Evolutionary conservation across 2,113 vertebrate species (phyloP).

Genomic region (Ammospiza caudacuta): DNA sequence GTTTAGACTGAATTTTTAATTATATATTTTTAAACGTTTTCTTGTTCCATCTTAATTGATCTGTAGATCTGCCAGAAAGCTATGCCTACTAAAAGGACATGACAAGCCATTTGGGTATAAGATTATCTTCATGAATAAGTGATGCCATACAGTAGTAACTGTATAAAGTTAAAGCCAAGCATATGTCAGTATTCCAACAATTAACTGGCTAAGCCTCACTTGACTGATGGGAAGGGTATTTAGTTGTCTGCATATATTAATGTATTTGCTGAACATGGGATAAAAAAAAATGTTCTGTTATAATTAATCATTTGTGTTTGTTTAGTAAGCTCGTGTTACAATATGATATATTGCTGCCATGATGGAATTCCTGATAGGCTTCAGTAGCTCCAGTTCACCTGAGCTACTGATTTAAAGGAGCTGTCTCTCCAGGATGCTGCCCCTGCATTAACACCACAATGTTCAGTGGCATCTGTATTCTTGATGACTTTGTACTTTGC

Average conservation of each 20-base stretch:
- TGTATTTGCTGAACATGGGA: background rate
- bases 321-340: background rate
- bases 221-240: background rate
- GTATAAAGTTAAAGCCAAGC: background rate
- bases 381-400: background rate
- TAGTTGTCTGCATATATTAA: background rate
- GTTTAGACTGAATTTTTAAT: background rate
- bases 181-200: background rate
- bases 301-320: background rate
- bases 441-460: background rate
- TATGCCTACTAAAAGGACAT: background rate
- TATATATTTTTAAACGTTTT: background rate
- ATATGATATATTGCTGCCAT: background rate
- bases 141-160: background rate
- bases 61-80: background rate
- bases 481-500: background rate
- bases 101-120: background rate
- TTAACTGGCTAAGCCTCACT: background rate
- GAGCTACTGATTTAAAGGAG: background rate
- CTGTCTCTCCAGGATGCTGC: background rate
- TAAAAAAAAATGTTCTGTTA: background rate
- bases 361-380: background rate
- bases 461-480: background rate
- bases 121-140: conserved; percentile 19
- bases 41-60: background rate